Evolutionary conservation across 2,113 vertebrate species (phyloP).

Genomic region (Dendropsophus ebraccatus): DNA sequence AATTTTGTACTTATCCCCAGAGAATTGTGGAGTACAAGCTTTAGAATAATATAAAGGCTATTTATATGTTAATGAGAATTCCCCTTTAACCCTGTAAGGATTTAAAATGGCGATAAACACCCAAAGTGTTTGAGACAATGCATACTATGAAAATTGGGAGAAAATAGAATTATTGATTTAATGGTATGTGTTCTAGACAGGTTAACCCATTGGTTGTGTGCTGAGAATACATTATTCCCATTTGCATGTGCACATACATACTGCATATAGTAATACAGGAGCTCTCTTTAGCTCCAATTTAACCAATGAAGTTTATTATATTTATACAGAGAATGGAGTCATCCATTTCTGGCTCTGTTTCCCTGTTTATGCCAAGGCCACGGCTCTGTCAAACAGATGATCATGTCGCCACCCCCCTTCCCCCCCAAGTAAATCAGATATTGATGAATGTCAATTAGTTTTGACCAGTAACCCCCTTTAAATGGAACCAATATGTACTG

Average conservation of each 20-base stretch:
- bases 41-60: slow-evolving; percentile 56
- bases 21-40: slow-evolving; percentile 41
- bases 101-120: slow-evolving; percentile 49
- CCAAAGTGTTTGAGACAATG: slow-evolving; percentile 36
- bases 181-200: slow-evolving; percentile 16
- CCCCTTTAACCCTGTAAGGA: slow-evolving; percentile 55
- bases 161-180: slow-evolving; percentile 58
- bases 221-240: slow-evolving; percentile 16
- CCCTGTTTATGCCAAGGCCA: too few relatives aligned
- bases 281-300: too few relatives aligned
- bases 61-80: slow-evolving; percentile 58
- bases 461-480: too few relatives aligned
- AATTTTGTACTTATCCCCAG: slow-evolving; percentile 39
- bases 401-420: too few relatives aligned
- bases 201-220: slow-evolving; percentile 40
- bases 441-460: too few relatives aligned
- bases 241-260: neutral
- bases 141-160: slow-evolving; percentile 47
- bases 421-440: too few relatives aligned
- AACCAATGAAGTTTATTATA: too few relatives aligned
- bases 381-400: too few relatives aligned
- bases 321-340: too few relatives aligned
- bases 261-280: too few relatives aligned
- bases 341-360: too few relatives aligned
- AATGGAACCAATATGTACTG: too few relatives aligned